A percentile compares a stretch with the other conserved stretches of the same genome.
Evolutionary conservation across 2,888 invertebrate species (phyloP).

Genomic region (Lacanobia oleracea): DNA sequence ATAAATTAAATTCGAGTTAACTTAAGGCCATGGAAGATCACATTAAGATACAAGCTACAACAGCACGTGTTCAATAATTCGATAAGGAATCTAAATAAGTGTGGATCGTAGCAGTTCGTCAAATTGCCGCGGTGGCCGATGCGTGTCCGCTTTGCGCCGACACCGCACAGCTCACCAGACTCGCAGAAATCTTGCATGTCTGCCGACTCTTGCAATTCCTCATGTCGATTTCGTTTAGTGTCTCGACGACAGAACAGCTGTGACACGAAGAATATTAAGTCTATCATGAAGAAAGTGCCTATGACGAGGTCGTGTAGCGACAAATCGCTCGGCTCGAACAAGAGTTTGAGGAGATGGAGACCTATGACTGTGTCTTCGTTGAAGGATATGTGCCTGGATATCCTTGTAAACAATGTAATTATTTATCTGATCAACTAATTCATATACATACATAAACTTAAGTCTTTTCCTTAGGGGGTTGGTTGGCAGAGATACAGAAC

Average conservation of each 20-base stretch:
- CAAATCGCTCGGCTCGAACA: constrained; percentile 65
- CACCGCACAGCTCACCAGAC: constrained; percentile 79
- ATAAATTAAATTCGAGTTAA: constrained; percentile 20
- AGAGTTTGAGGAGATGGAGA: constrained; percentile 76
- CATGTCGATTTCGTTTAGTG: constrained; percentile 62
- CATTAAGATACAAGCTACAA: constrained; percentile 41
- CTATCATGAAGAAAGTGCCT: constrained; percentile 61
- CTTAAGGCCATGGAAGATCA: constrained; percentile 42
- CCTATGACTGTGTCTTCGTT: constrained; percentile 84
- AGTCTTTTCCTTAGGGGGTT: too few relatives aligned
- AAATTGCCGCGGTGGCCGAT: constrained; percentile 68
- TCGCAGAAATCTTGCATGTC: constrained; percentile 59
- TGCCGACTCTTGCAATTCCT: constrained; percentile 57
- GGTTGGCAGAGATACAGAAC: too few relatives aligned
- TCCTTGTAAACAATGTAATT: constrained; percentile 90
- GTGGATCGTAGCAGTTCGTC: constrained; percentile 34
- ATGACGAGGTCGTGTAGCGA: constrained; percentile 61
- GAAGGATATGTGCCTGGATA: constrained; percentile 90
- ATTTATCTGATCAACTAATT: background rate
- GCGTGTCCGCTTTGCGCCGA: constrained; percentile 85
- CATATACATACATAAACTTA: background rate
- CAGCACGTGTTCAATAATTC: constrained; percentile 34
- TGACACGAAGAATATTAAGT: constrained; percentile 46
- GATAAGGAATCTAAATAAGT: constrained; percentile 46
- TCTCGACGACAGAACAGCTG: constrained; percentile 70